These are phyloP conservation scores for Sylvilagus floridanus DNA, from an alignment of 2,797 vertebrate genomes.

Conservation along the genomic window DNA sequence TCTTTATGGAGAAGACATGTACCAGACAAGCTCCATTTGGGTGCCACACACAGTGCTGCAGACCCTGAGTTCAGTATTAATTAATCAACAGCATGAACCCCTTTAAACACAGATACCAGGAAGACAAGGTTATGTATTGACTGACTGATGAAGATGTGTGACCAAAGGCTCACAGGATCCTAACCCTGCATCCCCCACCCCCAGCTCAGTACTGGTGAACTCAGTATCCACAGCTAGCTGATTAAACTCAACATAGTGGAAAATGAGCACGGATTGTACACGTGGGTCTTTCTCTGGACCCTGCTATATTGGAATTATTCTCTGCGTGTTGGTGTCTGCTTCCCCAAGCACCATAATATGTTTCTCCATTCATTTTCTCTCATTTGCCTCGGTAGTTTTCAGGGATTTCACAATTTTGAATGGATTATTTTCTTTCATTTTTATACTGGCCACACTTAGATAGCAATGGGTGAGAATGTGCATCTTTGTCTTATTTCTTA, in stretches of 20 bases:
- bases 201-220: background rate
- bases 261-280: background rate
- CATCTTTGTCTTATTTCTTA: background rate
- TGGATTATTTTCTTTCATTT: background rate
- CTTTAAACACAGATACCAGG: background rate
- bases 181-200: background rate
- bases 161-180: background rate
- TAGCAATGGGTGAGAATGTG: background rate
- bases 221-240: background rate
- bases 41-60: background rate
- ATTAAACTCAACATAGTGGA: background rate
- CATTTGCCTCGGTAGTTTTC: slow-evolving; percentile 11
- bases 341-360: background rate
- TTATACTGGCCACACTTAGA: background rate
- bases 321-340: background rate
- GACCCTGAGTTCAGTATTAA: background rate
- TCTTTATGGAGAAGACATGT: background rate
- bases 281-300: background rate
- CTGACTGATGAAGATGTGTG: background rate
- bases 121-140: too few species aligned
- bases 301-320: background rate
- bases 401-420: background rate
- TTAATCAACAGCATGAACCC: background rate
- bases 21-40: background rate
- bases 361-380: background rate